phyloP scores from a whole-genome alignment of 2,797 vertebrate genomes.

The Urosaurus nigricauda region DNA sequence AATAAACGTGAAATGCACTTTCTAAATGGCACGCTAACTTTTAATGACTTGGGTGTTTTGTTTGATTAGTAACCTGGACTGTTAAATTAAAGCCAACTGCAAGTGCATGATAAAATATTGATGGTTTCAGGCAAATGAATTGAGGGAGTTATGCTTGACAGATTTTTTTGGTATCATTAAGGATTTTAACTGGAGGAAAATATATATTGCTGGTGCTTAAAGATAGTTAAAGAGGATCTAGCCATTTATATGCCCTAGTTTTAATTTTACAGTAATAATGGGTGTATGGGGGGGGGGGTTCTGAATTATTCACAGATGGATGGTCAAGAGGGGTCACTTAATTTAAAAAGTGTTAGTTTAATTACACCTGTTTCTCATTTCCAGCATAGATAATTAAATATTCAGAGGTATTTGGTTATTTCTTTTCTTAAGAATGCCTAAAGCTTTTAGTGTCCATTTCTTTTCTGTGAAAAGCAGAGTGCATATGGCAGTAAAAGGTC shows the following conservation, averaged over 20 bases:
- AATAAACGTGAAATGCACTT: constrained; percentile 88
- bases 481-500: constrained; percentile 61
- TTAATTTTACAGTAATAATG: constrained; percentile 86
- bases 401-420: constrained; percentile 81
- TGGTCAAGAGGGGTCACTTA: constrained; percentile 87
- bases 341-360: constrained; percentile 87
- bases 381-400: constrained; percentile 82
- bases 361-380: constrained; percentile 87
- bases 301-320: constrained; percentile 86
- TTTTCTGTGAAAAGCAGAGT: constrained; percentile 61
- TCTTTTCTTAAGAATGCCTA: constrained; percentile 74
- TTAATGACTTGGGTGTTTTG: constrained; percentile 89
- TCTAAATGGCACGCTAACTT: constrained; percentile 88
- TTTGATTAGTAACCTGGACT: constrained; percentile 89
- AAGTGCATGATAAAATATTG: constrained; percentile 87
- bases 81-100: constrained; percentile 88
- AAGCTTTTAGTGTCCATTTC: constrained; percentile 62
- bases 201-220: constrained; percentile 86
- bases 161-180: constrained; percentile 87
- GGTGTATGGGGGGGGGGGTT: constrained; percentile 68
- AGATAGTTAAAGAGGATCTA: constrained; percentile 85
- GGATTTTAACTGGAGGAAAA: constrained; percentile 87
- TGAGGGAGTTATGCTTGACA: constrained; percentile 85
- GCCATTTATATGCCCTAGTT: constrained; percentile 83
- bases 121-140: constrained; percentile 87